These are phyloP conservation scores for Nomada fabriciana DNA, from an alignment of 2,888 invertebrate genomes.

Conservation along the genomic window DNA sequence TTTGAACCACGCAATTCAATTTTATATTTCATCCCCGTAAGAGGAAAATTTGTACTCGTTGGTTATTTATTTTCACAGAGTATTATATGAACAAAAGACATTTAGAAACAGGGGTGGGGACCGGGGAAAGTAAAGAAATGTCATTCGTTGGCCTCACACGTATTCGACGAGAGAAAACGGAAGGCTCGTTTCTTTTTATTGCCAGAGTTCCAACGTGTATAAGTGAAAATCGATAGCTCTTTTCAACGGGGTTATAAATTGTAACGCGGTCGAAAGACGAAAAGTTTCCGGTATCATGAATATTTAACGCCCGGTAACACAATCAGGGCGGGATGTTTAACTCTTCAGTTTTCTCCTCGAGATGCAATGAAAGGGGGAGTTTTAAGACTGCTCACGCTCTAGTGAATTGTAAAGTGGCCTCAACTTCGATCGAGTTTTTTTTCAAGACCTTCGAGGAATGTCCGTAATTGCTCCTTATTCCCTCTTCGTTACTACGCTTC, in stretches of 20 bases:
- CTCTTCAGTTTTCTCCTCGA: neutral
- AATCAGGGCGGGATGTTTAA: constrained; percentile 36
- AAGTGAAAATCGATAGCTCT: constrained; percentile 57
- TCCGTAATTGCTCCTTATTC: constrained; percentile 23
- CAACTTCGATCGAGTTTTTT: constrained; percentile 50
- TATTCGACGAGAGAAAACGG: constrained; percentile 9
- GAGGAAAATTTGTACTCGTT: neutral
- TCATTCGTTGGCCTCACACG: neutral
- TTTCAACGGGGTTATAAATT: constrained; percentile 30
- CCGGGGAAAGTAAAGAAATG: neutral
- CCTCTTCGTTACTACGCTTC: constrained; percentile 23
- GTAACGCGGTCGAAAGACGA: constrained; percentile 38
- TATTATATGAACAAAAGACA: too few species aligned
- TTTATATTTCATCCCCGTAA: too few species aligned
- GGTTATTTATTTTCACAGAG: neutral
- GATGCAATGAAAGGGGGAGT: constrained; percentile 15
- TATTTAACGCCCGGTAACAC: constrained; percentile 50
- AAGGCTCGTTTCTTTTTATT: neutral
- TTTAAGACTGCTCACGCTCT: constrained; percentile 47
- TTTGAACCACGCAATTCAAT: too few species aligned
- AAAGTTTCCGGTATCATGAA: constrained; percentile 53
- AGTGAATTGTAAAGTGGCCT: constrained; percentile 43
- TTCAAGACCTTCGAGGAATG: constrained; percentile 28
- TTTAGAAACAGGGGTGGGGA: too few species aligned
- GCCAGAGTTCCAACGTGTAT: constrained; percentile 9